Evolutionary conservation across 2,797 vertebrate species (phyloP).

Genomic region (Psittacula echo): DNA sequence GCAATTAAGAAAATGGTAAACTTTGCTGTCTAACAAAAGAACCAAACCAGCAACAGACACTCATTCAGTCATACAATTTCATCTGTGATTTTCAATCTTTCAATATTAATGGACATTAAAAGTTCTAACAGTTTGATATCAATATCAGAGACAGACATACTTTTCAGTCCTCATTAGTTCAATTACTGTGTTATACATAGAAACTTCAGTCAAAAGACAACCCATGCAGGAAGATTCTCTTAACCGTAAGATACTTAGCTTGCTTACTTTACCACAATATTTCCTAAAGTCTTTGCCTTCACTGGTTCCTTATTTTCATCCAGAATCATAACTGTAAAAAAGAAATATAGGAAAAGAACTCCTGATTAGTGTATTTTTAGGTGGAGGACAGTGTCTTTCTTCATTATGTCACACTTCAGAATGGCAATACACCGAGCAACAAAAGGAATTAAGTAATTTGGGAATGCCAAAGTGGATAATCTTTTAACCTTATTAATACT

Average conservation of each 20-base stretch:
- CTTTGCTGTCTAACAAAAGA: neutral
- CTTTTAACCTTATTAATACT: neutral
- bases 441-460: neutral
- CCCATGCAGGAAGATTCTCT: neutral
- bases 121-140: neutral
- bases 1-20: constrained; percentile 1
- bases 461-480: neutral
- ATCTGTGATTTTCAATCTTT: neutral
- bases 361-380: neutral
- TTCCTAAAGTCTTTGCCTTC: constrained; percentile 88
- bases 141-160: neutral
- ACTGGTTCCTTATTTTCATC: constrained; percentile 86
- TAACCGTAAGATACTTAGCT: neutral
- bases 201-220: neutral
- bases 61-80: neutral
- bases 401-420: neutral
- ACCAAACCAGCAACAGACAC: neutral
- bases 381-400: neutral
- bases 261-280: constrained; percentile 95
- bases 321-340: constrained; percentile 87
- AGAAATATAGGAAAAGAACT: constrained; percentile 17
- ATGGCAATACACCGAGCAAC: neutral
- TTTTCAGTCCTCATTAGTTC: neutral
- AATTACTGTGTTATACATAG: neutral
- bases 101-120: neutral